These are phyloP conservation scores for Oegoconia quadripuncta DNA, from an alignment of 2,888 invertebrate species.

Conservation along the genomic window DNA sequence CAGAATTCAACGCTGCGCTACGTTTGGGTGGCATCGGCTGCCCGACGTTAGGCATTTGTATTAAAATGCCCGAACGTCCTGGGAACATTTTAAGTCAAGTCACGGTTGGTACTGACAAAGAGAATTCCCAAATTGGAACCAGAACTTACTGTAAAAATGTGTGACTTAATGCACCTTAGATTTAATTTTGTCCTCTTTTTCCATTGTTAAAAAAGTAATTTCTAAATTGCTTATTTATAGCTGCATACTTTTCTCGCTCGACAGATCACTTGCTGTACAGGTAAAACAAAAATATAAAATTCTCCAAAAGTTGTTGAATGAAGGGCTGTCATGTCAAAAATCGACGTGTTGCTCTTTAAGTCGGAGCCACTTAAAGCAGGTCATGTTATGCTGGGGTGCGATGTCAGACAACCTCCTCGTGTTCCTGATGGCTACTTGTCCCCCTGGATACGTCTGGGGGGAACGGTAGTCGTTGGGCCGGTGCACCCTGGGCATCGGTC, in stretches of 20 bases:
- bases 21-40: conserved; percentile 29
- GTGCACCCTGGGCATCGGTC: no score
- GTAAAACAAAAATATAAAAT: conserved; percentile 10
- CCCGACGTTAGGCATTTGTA: conserved; percentile 24
- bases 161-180: no score
- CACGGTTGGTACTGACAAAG: neutral
- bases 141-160: no score
- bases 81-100: conserved; percentile 22
- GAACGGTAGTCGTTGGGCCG: no score
- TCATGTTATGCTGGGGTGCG: neutral
- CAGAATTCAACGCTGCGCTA: conserved; percentile 38
- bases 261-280: conserved; percentile 9
- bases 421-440: neutral
- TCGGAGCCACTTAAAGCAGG: conserved; percentile 2
- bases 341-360: conserved; percentile 10
- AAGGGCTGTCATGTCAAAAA: conserved; percentile 12
- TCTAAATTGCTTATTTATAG: no score
- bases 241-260: neutral
- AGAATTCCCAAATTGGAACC: no score
- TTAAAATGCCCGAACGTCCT: conserved; percentile 27
- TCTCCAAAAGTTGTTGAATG: neutral
- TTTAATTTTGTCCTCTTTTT: no score
- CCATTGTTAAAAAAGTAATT: no score
- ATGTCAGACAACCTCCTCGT: neutral
- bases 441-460: no score